Percentiles rank a stretch among this genome's conserved stretches.
phyloP scores from a whole-genome alignment of 1,140 invertebrate species.

The Maniola jurtina region DNA sequence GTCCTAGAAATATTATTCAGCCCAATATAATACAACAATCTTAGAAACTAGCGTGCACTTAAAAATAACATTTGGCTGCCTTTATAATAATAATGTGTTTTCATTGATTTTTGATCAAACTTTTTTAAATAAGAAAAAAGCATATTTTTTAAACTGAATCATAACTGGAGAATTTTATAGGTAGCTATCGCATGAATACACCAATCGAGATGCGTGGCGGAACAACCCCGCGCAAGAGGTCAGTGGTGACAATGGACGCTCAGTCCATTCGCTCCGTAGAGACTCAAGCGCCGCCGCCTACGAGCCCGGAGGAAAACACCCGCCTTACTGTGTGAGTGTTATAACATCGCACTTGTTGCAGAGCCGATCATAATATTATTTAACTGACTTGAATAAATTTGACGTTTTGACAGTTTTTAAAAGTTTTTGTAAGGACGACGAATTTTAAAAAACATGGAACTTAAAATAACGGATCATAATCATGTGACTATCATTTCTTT shows the following conservation, averaged over 20 bases:
- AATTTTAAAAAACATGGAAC: no score
- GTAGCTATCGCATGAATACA: conserved; percentile 52
- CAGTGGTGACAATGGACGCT: conserved; percentile 63
- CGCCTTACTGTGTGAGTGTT: conserved; percentile 50
- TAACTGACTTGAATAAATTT: no score
- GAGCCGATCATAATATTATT: no score
- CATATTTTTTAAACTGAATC: neutral
- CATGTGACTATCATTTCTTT: no score
- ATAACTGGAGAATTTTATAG: conserved; percentile 10
- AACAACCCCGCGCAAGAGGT: conserved; percentile 57
- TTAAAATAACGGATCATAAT: no score
- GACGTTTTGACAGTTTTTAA: no score
- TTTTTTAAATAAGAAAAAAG: no score
- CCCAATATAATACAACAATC: no score
- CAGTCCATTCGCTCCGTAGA: conserved; percentile 67
- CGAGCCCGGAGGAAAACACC: conserved; percentile 57
- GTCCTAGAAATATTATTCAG: neutral
- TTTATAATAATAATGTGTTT: neutral
- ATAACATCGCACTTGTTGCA: neutral
- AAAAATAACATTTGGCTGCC: neutral
- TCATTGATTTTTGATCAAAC: neutral
- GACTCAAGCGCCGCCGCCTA: conserved; percentile 64
- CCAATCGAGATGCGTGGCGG: conserved; percentile 47
- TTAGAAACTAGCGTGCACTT: no score
- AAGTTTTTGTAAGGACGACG: no score